phyloP scores from a whole-genome alignment of 2,888 invertebrate genomes.

The Rugalucina vietnamica region DNA sequence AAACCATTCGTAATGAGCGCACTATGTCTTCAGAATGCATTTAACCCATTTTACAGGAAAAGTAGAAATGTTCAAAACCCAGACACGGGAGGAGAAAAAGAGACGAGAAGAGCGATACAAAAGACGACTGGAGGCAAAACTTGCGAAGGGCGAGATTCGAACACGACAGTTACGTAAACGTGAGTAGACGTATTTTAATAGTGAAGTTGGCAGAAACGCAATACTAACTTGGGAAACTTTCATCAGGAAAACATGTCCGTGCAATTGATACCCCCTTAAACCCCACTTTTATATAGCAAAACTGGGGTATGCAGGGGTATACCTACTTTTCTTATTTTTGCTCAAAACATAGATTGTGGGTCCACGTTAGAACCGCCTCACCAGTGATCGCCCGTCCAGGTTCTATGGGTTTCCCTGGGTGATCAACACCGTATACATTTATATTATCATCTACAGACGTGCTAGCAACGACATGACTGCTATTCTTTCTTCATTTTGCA shows the following conservation, averaged over 20 bases:
- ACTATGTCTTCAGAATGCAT: background rate
- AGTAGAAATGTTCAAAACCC: constrained; percentile 46
- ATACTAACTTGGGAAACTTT: no score
- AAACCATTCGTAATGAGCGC: no score
- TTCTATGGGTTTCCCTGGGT: background rate
- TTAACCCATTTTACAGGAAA: constrained; percentile 41
- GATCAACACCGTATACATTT: background rate
- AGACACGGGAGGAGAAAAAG: constrained; percentile 44
- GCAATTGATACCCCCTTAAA: no score
- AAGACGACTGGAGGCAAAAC: constrained; percentile 52
- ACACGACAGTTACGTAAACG: constrained; percentile 49
- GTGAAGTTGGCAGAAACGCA: no score
- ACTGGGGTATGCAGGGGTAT: no score
- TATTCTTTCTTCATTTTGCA: constrained; percentile 2
- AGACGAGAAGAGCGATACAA: constrained; percentile 51
- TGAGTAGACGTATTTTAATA: no score
- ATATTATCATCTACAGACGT: background rate
- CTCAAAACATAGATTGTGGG: no score
- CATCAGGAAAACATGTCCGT: no score
- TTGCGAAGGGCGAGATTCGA: constrained; percentile 43
- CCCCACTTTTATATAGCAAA: no score
- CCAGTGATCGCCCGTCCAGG: no score
- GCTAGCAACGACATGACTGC: background rate
- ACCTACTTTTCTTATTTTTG: no score
- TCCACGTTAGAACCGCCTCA: no score